A percentile compares a stretch with the other conserved stretches of the same genome.
These are phyloP conservation scores for Hydrotaea cyrtoneurina DNA, from an alignment of 2,888 invertebrate genomes.

Conservation along the genomic window DNA sequence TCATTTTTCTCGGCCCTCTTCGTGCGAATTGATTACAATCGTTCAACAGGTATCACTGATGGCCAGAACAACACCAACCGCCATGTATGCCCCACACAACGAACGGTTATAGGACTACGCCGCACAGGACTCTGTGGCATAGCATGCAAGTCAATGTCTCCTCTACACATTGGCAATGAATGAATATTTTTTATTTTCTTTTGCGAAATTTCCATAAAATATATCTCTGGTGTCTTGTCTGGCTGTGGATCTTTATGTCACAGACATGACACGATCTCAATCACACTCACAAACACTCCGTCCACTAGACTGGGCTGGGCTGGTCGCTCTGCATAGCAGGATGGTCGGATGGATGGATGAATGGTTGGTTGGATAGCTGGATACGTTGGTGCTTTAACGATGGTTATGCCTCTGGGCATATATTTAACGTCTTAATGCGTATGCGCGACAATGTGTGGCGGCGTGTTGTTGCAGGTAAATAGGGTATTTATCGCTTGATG, in stretches of 20 bases:
- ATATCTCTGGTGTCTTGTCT: conserved; percentile 1
- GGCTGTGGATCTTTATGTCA: conserved; percentile 52
- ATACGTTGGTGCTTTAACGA: conserved; percentile 53
- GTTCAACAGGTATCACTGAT: conserved; percentile 53
- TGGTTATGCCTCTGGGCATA: conserved; percentile 76
- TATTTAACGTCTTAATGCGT: conserved; percentile 78
- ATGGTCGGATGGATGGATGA: not conserved
- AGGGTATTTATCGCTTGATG: conserved; percentile 75
- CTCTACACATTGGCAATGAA: conserved; percentile 30
- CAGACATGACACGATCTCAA: conserved; percentile 56
- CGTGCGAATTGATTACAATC: conserved; percentile 78
- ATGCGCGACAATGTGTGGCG: conserved; percentile 69
- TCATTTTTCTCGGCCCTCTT: conserved; percentile 61
- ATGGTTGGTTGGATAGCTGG: not conserved
- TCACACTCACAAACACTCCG: conserved; percentile 16
- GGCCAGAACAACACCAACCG: conserved; percentile 12
- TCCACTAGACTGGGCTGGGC: not conserved
- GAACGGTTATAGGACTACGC: too few species aligned
- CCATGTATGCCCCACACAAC: not conserved
- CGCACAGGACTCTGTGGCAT: not conserved
- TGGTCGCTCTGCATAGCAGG: not conserved
- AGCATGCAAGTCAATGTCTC: conserved; percentile 2
- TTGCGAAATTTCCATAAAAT: not conserved
- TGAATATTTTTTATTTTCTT: too few species aligned
- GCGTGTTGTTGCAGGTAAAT: conserved; percentile 79